Evolutionary conservation across 2,113 vertebrate species (phyloP).

Genomic region (Corvus cornix): DNA sequence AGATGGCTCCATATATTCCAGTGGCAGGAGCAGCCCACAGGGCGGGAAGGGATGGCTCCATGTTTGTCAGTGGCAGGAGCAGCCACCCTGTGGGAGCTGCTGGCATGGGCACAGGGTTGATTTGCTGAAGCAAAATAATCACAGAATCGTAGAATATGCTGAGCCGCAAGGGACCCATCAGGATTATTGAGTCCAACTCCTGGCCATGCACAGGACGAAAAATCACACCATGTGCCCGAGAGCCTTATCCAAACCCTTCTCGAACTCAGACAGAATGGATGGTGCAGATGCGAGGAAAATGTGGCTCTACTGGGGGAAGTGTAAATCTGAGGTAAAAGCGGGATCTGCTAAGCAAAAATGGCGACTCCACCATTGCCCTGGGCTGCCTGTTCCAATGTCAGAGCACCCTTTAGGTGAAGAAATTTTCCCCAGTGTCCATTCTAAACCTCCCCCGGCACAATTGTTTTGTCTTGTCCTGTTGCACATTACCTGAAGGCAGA

Average conservation of each 20-base stretch:
- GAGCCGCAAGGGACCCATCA: background rate
- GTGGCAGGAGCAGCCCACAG: background rate
- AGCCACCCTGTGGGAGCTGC: background rate
- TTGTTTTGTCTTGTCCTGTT: background rate
- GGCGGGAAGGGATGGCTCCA: background rate
- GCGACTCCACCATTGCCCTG: rapidly evolving
- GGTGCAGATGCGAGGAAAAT: background rate
- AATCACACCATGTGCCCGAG: background rate
- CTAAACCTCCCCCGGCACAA: background rate
- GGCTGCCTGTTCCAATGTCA: background rate
- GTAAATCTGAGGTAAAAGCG: background rate
- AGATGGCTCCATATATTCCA: background rate
- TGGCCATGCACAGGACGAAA: background rate
- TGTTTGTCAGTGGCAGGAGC: background rate
- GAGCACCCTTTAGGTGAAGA: background rate
- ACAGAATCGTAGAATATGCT: background rate
- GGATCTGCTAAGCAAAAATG: background rate
- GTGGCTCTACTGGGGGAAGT: rapidly evolving
- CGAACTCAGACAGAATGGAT: rapidly evolving
- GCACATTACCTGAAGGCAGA: background rate
- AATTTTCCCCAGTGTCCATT: background rate
- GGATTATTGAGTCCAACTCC: background rate
- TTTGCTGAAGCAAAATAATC: background rate
- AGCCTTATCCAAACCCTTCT: background rate
- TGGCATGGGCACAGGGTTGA: rapidly evolving